Evolutionary conservation across 2,113 vertebrate species (phyloP), one percentile per base, ranked within the genome.

Genomic region (Ploceus nigricollis): DNA sequence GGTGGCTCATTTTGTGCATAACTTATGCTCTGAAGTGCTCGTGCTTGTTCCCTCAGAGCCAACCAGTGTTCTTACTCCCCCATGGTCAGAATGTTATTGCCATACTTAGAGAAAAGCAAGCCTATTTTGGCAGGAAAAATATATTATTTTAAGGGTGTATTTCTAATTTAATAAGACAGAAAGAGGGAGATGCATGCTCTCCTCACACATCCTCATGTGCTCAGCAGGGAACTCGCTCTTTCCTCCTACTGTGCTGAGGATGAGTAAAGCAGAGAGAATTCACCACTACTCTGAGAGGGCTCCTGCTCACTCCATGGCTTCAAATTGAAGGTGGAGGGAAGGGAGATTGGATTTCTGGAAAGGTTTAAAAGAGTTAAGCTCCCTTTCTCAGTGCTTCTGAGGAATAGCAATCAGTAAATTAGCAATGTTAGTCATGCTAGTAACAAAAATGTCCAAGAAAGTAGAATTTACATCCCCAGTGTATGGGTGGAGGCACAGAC

Each of bases 191-290:
- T 28, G 4, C 20, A 45, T 40, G 8, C 1, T 70, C 13, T 69
- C 35, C 45, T 87, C 58, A 45, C 10, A 57, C 0, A 0, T 66
- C 23, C 31, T 70, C 35, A 3, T 50, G 47, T 6, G 0, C 27
- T 75, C 57, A 35, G 30, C 39, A 42, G 47, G 48, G 57, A 90
- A 58, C 22, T 18, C 1, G 0, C 13, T 47, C n/a, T 68, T 76
- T 84, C 20, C 24, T 80, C 25, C 25, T 66, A 42, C 70, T 87
- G 28, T 75, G 21, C 30, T 64, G 68, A 79, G 60, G 54, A 13
- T 1, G 2, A 48, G 31, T 10, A 69, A 71, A 71, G 44, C 40
- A 35, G 53, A 40, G 39, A 79, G 33, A 82, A 42, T 63, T 92
- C 69, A 47, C 31, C 37, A 22, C 2, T 4, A 11, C 37, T 65